phyloP scores from a whole-genome alignment of 2,797 vertebrate species.

The Coranthus polyacanthus region DNA sequence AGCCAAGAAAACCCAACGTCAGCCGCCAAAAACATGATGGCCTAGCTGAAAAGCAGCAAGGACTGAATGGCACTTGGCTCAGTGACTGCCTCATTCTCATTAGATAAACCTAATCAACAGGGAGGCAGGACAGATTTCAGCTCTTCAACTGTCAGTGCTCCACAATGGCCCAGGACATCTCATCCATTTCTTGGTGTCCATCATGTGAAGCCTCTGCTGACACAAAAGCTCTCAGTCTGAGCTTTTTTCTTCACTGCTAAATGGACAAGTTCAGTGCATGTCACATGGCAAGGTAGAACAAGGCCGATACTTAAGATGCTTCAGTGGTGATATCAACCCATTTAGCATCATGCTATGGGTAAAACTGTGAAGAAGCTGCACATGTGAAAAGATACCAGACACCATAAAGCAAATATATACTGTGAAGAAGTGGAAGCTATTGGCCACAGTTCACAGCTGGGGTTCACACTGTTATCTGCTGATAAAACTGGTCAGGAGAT shows the following conservation, averaged over 20 bases:
- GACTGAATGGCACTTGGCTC: constrained; percentile 65
- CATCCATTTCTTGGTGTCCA: constrained; percentile 38
- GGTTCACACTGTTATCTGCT: constrained; percentile 45
- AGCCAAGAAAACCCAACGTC: constrained; percentile 65
- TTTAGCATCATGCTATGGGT: constrained; percentile 15
- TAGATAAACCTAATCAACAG: constrained; percentile 67
- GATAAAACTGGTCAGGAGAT: constrained; percentile 57
- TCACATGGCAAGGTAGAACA: constrained; percentile 43
- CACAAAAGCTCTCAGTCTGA: constrained; percentile 51
- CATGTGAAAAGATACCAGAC: no score
- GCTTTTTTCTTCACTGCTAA: constrained; percentile 22
- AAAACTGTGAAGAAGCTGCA: constrained; percentile 13
- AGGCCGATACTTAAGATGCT: constrained; percentile 17
- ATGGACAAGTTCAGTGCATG: constrained; percentile 16
- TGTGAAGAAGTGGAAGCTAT: constrained; percentile 28
- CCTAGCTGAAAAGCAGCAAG: constrained; percentile 44
- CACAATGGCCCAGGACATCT: constrained; percentile 35
- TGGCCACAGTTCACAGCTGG: constrained; percentile 47
- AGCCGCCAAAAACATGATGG: constrained; percentile 57
- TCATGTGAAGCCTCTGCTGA: constrained; percentile 27
- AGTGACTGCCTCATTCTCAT: constrained; percentile 46
- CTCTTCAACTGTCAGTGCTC: constrained; percentile 42
- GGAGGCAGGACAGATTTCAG: constrained; percentile 53
- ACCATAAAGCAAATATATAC: constrained; percentile 48
- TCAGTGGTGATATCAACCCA: constrained; percentile 31